Evolutionary conservation across 1,140 invertebrate species (phyloP), one percentile per base, ranked within the genome.

Genomic region (Atta texana): DNA sequence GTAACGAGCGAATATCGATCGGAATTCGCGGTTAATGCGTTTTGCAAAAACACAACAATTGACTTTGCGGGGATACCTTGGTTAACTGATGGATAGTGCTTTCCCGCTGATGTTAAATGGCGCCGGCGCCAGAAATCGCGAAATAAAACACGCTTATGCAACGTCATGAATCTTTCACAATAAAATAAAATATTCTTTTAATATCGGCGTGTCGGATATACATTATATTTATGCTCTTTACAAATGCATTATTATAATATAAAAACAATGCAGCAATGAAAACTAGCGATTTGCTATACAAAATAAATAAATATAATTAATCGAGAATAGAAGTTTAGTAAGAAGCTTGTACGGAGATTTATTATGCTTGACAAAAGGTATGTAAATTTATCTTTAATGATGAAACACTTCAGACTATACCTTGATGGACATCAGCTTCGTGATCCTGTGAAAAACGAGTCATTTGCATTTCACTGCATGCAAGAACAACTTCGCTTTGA

Each of bases 11-110:
- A 24, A 3, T 21, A 82, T 82, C 68, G 68, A 74, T 82, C 53
- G 14, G 53, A 0, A 18, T 1, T 18, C 34, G 68, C 64, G 80
- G 51, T 82, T 82, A 82, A 82, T 82, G 53, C 53, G 53, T 82
- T 82, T 82, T 82, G 80, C 44, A 74, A 72, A 72, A 82, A 72
- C 69, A 74, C 68, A 82, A 80, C 78, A 82, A 82, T 82, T 74
- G 78, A 82, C 78, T 82, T 74, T 28, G 39, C 16, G 18, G 34
- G 44, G 53, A 74, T 59, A 82, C 66, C 34, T 49, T 57, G 31
- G 78, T 81, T 80, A 10, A 34, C 80, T 82, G 55, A 74, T 82
- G 68, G 68, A 82, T 72, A 18, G 34, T 57, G 51, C 34, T 59
- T 59, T 82, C 80, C 57, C 80, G 24, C 24, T 34, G 78, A 66